Evolutionary conservation across 1,140 invertebrate species (phyloP), one percentile per base, ranked within the genome.

Genomic region (Coptotermes formosanus): DNA sequence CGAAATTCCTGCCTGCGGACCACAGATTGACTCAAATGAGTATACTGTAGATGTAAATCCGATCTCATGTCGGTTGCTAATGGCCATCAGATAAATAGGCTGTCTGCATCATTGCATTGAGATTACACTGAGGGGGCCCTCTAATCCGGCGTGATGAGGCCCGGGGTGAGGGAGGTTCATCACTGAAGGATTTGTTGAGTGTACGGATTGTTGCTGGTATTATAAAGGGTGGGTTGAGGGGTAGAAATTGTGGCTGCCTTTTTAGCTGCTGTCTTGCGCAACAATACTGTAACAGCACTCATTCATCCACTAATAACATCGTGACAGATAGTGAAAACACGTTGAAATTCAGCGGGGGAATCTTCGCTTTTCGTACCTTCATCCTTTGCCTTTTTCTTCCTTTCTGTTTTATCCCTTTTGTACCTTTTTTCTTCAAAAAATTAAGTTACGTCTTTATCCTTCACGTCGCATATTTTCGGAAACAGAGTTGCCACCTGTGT

Each of bases 51-150:
- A 30, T 75, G 64, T 75, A 75, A 75, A 75, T 75, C 64, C 64
- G 25, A 9, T 25, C 64, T 75, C 64, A 75, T 75, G 64, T 75
- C n/a, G 64, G 64, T 30, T 14, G 64, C 64, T 75, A 75, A 75
- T 75, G 64, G 64, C 25, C 64, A 75, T 75, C 64, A 75, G 64
- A 75, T 75, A 75, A 75, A 75, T 75, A 75, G 64, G n/a, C 8
- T 75, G 64, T 75, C 25, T 75, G 64, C 64, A 75, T 75, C 64
- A 75, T 75, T 30, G 64, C 64, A 75, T 75, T n/a, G 64, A 75
- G 64, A 75, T 75, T 75, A 75, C 64, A 75, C 14, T 75, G n/a
- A 25, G 64, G 64, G 64, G n/a, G 11, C 25, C 64, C 0, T 75
- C 64, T 75, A 75, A 75, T 75, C 64, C 64, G 64, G 64, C 64